A percentile compares a stretch with the other conserved stretches of the same genome.
Evolutionary conservation across 2,888 invertebrate genomes (phyloP).

Genomic region (Yponomeuta plumbellus): DNA sequence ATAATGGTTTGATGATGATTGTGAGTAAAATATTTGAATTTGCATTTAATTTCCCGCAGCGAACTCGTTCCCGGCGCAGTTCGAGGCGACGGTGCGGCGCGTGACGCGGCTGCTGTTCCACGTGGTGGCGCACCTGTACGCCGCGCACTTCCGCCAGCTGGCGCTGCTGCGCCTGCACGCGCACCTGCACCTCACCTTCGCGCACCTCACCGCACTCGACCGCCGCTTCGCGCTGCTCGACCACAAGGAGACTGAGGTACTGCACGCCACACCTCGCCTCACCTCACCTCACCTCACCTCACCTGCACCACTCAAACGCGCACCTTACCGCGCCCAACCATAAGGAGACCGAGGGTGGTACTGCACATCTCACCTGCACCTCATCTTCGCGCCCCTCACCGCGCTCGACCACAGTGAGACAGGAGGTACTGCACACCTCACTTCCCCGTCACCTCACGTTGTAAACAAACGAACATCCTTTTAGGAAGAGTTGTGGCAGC

Average conservation of each 20-base stretch:
- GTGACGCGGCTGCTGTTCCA: conserved; percentile 97
- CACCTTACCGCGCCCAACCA: too few relatives aligned
- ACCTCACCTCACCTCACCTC: too few relatives aligned
- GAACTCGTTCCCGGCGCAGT: conserved; percentile 95
- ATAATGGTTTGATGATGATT: too few relatives aligned
- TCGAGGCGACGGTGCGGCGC: conserved; percentile 96
- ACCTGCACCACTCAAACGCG: too few relatives aligned
- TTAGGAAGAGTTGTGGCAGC: too few relatives aligned
- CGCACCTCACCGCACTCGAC: conserved; percentile 92
- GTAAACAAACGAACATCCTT: too few relatives aligned
- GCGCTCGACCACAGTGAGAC: too few relatives aligned
- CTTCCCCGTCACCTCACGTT: too few relatives aligned
- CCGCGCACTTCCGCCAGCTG: conserved; percentile 97
- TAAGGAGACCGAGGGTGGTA: too few relatives aligned
- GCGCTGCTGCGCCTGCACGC: conserved; percentile 95
- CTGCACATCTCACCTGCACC: background rate
- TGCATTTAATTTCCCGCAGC: conserved; percentile 71
- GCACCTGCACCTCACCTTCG: conserved; percentile 98
- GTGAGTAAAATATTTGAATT: too few relatives aligned
- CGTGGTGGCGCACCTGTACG: conserved; percentile 98
- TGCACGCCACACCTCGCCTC: too few relatives aligned
- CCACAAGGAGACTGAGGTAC: conserved; percentile 92
- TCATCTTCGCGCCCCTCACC: background rate
- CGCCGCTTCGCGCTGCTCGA: conserved; percentile 94
- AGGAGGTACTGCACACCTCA: too few relatives aligned